Evolutionary conservation across 2,888 invertebrate species (phyloP), one percentile per base, ranked within the genome.

Genomic region (Thereva nobilitata): DNA sequence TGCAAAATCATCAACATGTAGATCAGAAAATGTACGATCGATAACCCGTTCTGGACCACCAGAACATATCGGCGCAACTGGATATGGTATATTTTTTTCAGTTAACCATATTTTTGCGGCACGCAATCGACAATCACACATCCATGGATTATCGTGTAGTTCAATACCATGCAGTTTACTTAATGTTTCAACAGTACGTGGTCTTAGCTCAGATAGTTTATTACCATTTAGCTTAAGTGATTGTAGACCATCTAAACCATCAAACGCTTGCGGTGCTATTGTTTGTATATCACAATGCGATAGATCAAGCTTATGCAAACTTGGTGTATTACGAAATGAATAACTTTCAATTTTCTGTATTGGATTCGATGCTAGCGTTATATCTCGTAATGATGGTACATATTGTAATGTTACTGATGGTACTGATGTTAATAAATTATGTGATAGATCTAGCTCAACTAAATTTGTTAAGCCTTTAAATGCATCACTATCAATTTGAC

Each of bases 81-180:
- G 85, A 73, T 89, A 86, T 2, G 90, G 89, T 45, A 90, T 86
- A 76, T 92, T 91, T 72, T 89, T 86, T 74, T 88, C 87, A 59
- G 87, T 86, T 70, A 94, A 82, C 93, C 93, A 94, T 73, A 89
- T 84, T 77, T 92, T 92, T 68, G 92, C 86, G 68, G 90, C 89
- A 57, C 93, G 84, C 67, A 94, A 79, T 35, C 91, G 87, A 76
- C 94, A 95, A 76, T 94, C 93, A 77, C 94, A 95, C 70, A 88
- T 86, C 94, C 93, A 94, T 0, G 92, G 92, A 80, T 94, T 94
- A 72, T 91, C 91, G 71, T 93, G 92, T 71, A 94, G 82, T 76
- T 92, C 92, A 70, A 94, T 88, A 49, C 89, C 90, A 77, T 91
- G 89, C 57, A 94, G 83, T 67, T 88, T 88, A 72, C 86, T 87